phyloP scores from a whole-genome alignment of 2,888 invertebrate species.

The Drosophila sordidapex region DNA sequence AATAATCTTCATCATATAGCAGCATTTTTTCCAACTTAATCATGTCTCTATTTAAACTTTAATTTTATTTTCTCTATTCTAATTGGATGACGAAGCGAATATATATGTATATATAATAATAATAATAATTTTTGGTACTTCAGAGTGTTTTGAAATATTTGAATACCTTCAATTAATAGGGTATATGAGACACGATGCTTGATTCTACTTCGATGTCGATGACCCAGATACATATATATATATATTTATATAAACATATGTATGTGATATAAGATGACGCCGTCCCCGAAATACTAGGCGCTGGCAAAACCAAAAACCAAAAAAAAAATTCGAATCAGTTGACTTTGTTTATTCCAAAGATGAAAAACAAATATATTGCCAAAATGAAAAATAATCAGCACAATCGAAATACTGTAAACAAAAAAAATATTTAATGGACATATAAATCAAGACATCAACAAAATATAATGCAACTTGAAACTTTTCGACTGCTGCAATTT shows the following conservation, averaged over 20 bases:
- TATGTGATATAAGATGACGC: conserved; percentile 29
- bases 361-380: conserved; percentile 49
- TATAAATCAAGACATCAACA: conserved; percentile 27
- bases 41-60: background rate
- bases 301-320: conserved; percentile 2
- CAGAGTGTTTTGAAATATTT: background rate
- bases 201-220: conserved; percentile 48
- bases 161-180: conserved; percentile 7
- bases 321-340: conserved; percentile 51
- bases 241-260: conserved; percentile 35
- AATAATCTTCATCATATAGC: background rate
- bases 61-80: background rate
- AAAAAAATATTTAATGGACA: conserved; percentile 10
- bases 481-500: background rate
- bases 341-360: conserved; percentile 68
- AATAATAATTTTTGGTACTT: background rate
- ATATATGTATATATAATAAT: background rate
- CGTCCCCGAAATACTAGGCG: conserved; percentile 20
- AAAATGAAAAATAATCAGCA: conserved; percentile 25
- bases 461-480: background rate
- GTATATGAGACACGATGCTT: conserved; percentile 13
- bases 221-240: conserved; percentile 60
- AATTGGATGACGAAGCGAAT: background rate
- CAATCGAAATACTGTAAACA: conserved; percentile 42
- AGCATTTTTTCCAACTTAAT: background rate